phyloP scores from a whole-genome alignment of 2,797 vertebrate genomes.

The Malacoraja senta region DNA sequence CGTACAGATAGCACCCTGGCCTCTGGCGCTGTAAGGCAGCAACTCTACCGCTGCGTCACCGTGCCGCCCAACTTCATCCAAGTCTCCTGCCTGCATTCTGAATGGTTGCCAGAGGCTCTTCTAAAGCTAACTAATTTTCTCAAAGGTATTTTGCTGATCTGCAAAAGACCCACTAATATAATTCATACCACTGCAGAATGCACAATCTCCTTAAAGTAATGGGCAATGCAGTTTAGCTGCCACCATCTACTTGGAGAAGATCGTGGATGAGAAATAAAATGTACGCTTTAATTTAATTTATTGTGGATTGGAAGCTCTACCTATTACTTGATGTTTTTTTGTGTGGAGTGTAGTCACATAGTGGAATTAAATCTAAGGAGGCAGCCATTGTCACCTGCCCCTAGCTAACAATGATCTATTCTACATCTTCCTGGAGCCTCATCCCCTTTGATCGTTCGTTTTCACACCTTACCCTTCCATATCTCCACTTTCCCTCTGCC shows the following conservation, averaged over 20 bases:
- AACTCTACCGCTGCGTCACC: too few relatives aligned
- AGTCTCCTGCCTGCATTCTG: not conserved
- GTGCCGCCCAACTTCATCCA: not conserved
- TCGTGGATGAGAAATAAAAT: not conserved
- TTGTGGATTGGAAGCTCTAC: not conserved
- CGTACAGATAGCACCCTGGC: too few relatives aligned
- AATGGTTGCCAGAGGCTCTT: not conserved
- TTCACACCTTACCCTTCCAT: too few relatives aligned
- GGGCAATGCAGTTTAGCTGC: not conserved
- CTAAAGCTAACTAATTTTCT: not conserved
- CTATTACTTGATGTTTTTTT: not conserved
- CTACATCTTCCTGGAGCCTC: too few relatives aligned
- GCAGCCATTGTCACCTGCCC: too few relatives aligned
- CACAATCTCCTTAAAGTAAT: not conserved
- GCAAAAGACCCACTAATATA: not conserved
- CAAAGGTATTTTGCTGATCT: not conserved
- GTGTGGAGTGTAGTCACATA: too few relatives aligned
- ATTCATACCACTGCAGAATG: not conserved
- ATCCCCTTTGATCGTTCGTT: too few relatives aligned
- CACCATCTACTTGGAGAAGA: not conserved
- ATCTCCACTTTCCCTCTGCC: too few relatives aligned
- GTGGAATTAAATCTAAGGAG: not conserved
- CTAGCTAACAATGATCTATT: too few relatives aligned
- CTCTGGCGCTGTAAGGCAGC: too few relatives aligned
- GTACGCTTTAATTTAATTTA: slow-evolving; percentile 23